These are phyloP conservation scores for Isoperla grammatica DNA, from an alignment of 2,888 invertebrate genomes.

Conservation along the genomic window DNA sequence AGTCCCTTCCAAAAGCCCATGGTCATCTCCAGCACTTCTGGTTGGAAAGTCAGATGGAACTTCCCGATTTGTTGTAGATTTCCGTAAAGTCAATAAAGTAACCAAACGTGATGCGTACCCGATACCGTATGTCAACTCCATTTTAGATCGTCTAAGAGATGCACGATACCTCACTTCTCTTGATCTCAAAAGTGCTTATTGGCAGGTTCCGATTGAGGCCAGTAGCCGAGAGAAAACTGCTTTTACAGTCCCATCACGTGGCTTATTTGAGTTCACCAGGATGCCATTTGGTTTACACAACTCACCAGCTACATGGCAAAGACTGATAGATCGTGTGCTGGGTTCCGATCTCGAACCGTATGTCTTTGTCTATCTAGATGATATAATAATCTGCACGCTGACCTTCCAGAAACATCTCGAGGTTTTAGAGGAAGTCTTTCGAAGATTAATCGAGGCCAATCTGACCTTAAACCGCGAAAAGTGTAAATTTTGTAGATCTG, in stretches of 20 bases:
- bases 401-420: constrained; percentile 33
- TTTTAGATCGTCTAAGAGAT: constrained; percentile 35
- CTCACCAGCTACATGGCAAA: constrained; percentile 36
- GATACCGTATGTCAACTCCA: constrained; percentile 35
- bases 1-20: constrained; percentile 37
- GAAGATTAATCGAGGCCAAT: not conserved
- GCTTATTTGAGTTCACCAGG: constrained; percentile 43
- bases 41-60: constrained; percentile 34
- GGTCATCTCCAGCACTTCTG: constrained; percentile 36
- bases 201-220: constrained; percentile 34
- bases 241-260: constrained; percentile 35
- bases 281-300: constrained; percentile 42
- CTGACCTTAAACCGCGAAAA: not conserved
- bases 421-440: constrained; percentile 22
- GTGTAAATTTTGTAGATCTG: constrained; percentile 11
- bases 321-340: constrained; percentile 35
- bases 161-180: constrained; percentile 37
- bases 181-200: constrained; percentile 37
- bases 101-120: constrained; percentile 37
- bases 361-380: constrained; percentile 33
- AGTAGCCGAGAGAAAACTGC: constrained; percentile 34
- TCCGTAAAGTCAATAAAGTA: constrained; percentile 36
- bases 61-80: constrained; percentile 37
- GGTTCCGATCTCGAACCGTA: constrained; percentile 34
- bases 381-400: constrained; percentile 37